Percentiles rank a stretch among this genome's conserved stretches.
Conservation (phyloP, 2,888 invertebrate genomes). For the Lasioglossum lativentre region DNA sequence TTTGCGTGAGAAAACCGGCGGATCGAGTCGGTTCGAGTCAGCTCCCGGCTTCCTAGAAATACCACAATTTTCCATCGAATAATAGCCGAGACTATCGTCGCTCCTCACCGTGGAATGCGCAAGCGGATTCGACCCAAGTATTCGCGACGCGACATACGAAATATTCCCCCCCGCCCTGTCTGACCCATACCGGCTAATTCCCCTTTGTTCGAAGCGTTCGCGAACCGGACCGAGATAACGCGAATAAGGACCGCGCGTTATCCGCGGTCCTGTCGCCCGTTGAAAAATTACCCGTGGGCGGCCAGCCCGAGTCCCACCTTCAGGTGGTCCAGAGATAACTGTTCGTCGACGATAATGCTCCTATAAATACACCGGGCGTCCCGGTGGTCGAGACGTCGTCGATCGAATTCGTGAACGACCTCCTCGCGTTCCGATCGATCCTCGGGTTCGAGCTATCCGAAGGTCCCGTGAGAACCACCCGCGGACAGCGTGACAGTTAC, state of each 20-base stretch:
- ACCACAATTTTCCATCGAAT: slow-evolving; percentile 10
- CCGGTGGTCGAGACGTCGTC: not conserved
- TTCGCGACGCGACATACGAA: not conserved
- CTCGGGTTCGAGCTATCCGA: not conserved
- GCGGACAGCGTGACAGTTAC: not conserved
- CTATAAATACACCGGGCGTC: slow-evolving; percentile 49
- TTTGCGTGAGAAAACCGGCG: slow-evolving; percentile 57
- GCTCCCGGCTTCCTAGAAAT: slow-evolving; percentile 15
- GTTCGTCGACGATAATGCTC: slow-evolving; percentile 41
- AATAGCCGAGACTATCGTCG: not conserved
- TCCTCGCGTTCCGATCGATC: not conserved
- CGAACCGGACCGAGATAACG: slow-evolving; percentile 28
- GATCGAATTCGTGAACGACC: slow-evolving; percentile 6
- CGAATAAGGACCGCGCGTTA: slow-evolving; percentile 45
- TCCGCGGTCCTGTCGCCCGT: slow-evolving; percentile 45
- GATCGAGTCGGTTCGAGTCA: slow-evolving; percentile 35
- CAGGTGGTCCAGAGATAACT: slow-evolving; percentile 49
- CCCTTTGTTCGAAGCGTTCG: not conserved
- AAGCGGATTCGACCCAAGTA: not conserved
- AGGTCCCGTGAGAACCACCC: slow-evolving; percentile 29
- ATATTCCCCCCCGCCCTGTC: not conserved
- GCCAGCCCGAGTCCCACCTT: slow-evolving; percentile 31
- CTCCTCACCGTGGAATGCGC: not conserved
- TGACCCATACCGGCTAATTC: not conserved
- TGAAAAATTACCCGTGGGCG: slow-evolving; percentile 54